A percentile compares a stretch with the other conserved stretches of the same genome.
phyloP scores from a whole-genome alignment of 2,797 vertebrate genomes.

The Notamacropus eugenii region DNA sequence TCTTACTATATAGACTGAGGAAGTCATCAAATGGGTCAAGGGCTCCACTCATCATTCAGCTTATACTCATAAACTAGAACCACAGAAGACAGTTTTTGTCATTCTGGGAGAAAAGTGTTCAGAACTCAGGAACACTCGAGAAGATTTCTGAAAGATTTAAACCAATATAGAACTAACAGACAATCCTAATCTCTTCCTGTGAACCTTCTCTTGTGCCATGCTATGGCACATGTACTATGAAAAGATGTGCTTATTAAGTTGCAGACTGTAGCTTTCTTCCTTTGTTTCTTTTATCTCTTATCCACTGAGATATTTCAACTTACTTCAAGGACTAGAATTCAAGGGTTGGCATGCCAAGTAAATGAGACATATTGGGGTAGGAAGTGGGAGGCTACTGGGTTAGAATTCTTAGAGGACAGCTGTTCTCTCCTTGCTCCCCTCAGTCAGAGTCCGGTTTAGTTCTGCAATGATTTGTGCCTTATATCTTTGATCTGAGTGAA shows the following conservation, averaged over 20 bases:
- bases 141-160: background rate
- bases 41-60: too few species aligned
- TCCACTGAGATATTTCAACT: background rate
- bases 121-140: background rate
- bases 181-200: background rate
- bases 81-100: background rate
- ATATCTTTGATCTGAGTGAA: background rate
- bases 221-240: slow-evolving; percentile 11
- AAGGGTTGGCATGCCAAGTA: background rate
- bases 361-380: background rate
- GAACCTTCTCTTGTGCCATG: background rate
- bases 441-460: background rate
- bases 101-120: background rate
- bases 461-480: background rate
- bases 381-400: background rate
- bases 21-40: background rate
- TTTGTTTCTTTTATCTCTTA: background rate
- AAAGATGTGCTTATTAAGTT: background rate
- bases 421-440: background rate
- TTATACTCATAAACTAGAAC: background rate
- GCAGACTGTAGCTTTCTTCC: background rate
- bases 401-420: background rate
- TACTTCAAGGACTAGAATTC: background rate
- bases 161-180: background rate
- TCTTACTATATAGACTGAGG: background rate